Evolutionary conservation across 2,113 vertebrate species (phyloP), one percentile per base, ranked within the genome.

Genomic region (Cichladusa arquata): DNA sequence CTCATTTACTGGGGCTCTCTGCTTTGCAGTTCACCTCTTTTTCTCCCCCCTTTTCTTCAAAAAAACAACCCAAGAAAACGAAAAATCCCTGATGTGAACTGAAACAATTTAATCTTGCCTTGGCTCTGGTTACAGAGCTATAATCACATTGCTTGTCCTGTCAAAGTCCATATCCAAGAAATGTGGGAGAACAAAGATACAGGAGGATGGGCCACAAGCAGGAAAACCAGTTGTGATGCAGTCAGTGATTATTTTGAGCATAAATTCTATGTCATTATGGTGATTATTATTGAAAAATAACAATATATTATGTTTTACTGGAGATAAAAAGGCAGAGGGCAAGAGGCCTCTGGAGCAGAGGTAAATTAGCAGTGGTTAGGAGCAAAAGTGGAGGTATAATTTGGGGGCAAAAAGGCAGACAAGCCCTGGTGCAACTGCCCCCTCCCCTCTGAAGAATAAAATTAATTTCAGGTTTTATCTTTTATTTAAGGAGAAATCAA

Each of bases 401-500:
- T 9, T 71, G 69, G 92, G 90, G 92, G 80, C 64, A 90, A 61
- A 87, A 92, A 95, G 56, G 58, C 42, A 94, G 92, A 47, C 4
- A 73, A 82, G 71, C 14, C 25, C 20, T 62, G 71, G 26, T 91
- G 79, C 54, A 93, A 88, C 56, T 83, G 44, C 53, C 72, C 67
- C 92, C 58, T 93, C 92, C 82, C 90, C 31, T 86, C 90, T 79
- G 53, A 86, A 95, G 88, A 81, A 89, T 48, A 72, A 96, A 92
- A 84, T 83, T 96, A 40, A 97, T 97, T 97, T 96, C 94, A 92
- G 96, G 91, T 96, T 97, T 97, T 95, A 97, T 97, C 95, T 96
- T 97, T 97, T 96, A 96, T 97, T 96, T 94, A 96, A 97, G 96
- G 95, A 97, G 94, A 96, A 95, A 96, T 95, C 93, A 83, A 92